Conservation (phyloP, 2,888 invertebrate genomes). For the Ditylenchus weischeri region DNA sequence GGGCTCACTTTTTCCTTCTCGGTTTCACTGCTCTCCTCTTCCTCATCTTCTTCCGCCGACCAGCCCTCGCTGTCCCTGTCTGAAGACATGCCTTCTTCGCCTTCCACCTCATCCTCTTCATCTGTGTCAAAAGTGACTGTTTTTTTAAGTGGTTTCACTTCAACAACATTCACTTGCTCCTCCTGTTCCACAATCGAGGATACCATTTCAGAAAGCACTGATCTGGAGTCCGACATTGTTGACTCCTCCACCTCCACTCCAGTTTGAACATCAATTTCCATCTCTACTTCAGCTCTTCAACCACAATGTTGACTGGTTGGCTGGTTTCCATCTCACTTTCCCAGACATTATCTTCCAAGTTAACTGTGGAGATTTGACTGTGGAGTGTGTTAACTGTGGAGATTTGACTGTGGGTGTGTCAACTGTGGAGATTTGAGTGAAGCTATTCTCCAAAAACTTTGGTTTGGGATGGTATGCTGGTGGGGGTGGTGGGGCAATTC, state of each 20-base stretch:
- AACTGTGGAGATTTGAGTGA: too few relatives aligned
- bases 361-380: too few relatives aligned
- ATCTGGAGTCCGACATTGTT: too few relatives aligned
- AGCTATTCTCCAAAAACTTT: too few relatives aligned
- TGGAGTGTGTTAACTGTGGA: too few relatives aligned
- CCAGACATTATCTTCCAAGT: too few relatives aligned
- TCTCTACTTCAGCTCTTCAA: neutral
- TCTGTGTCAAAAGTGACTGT: neutral
- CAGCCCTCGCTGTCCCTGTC: neutral
- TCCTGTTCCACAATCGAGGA: constrained; percentile 5
- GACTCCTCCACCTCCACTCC: neutral
- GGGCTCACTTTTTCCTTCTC: neutral
- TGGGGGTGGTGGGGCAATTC: too few relatives aligned
- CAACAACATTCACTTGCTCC: neutral
- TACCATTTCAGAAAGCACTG: neutral
- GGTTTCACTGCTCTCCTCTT: constrained; percentile 9
- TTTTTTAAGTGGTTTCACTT: too few relatives aligned
- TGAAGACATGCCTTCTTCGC: neutral
- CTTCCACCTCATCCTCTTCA: constrained; percentile 6
- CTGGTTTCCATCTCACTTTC: neutral
- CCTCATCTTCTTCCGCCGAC: neutral
- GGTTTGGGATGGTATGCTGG: too few relatives aligned
- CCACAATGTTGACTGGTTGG: neutral
- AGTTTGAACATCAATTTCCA: neutral
- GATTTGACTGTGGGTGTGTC: too few relatives aligned